Percentiles rank a stretch among this genome's conserved stretches.
Evolutionary conservation across 2,888 invertebrate genomes (phyloP).

Genomic region (Physocephala rufipes): DNA sequence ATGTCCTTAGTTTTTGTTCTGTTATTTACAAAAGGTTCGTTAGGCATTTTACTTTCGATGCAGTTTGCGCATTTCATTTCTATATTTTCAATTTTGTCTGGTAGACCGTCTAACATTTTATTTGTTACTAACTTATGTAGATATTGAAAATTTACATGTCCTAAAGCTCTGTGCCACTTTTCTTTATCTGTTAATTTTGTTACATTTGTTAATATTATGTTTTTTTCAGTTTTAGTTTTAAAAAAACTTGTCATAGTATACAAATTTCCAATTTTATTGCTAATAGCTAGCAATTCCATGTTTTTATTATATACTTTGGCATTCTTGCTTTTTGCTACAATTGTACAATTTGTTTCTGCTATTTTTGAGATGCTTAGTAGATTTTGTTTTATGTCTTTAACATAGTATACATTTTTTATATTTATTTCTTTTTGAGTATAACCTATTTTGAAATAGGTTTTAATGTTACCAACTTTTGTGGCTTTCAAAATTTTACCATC

Average conservation of each 20-base stretch:
- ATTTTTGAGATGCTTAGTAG: too few relatives aligned
- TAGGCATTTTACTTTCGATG: conserved; percentile 38
- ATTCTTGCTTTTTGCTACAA: conserved; percentile 23
- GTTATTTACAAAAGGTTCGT: conserved; percentile 26
- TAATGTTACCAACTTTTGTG: too few relatives aligned
- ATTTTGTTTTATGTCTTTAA: too few relatives aligned
- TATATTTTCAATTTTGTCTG: conserved; percentile 33
- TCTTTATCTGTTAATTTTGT: conserved; percentile 30
- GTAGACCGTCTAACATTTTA: conserved; percentile 34
- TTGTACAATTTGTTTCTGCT: too few relatives aligned
- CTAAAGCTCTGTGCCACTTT: conserved; percentile 29
- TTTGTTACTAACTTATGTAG: conserved; percentile 17
- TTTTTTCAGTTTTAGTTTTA: not conserved
- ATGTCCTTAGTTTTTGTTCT: conserved; percentile 7
- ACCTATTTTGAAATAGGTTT: too few relatives aligned
- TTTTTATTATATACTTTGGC: conserved; percentile 27
- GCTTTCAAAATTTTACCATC: too few relatives aligned
- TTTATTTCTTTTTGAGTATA: too few relatives aligned
- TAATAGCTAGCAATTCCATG: conserved; percentile 28
- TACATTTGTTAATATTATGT: not conserved
- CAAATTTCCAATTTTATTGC: conserved; percentile 32
- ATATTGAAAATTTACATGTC: conserved; percentile 20
- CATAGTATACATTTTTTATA: conserved; percentile 23
- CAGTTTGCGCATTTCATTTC: conserved; percentile 33
- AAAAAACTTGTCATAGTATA: conserved; percentile 35